Evolutionary conservation across 1,140 invertebrate species (phyloP).

Genomic region (Trichoplusia ni): DNA sequence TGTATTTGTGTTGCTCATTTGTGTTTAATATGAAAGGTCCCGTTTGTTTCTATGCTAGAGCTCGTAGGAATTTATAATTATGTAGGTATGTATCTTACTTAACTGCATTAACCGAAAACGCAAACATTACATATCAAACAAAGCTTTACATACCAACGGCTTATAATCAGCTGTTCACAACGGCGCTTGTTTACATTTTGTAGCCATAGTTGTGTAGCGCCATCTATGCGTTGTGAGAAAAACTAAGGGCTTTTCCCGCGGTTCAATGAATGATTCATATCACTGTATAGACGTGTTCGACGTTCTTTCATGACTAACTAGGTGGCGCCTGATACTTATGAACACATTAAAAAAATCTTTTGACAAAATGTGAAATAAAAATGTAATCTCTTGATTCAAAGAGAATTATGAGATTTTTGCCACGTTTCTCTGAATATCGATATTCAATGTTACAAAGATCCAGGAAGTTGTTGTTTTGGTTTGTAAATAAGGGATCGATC

Average conservation of each 20-base stretch:
- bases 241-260: background rate
- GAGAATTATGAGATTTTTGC: no score
- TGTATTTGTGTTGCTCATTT: background rate
- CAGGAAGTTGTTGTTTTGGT: background rate
- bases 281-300: background rate
- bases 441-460: no score
- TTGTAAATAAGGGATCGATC: constrained; percentile 24
- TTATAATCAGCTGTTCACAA: background rate
- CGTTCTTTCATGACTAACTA: constrained; percentile 11
- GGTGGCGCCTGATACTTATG: constrained; percentile 26
- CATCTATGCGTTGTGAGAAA: constrained; percentile 6
- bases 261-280: background rate
- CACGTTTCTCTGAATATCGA: no score
- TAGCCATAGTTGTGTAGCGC: background rate
- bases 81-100: no score
- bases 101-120: no score
- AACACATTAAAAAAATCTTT: background rate
- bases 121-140: no score
- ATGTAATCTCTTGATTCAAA: background rate
- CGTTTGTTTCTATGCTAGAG: constrained; percentile 1
- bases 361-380: no score
- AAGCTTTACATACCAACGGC: no score
- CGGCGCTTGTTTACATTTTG: background rate
- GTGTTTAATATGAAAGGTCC: background rate
- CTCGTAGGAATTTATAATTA: no score